These are phyloP conservation scores for Arothron firmamentum DNA, from an alignment of 2,113 vertebrate genomes.

Conservation along the genomic window DNA sequence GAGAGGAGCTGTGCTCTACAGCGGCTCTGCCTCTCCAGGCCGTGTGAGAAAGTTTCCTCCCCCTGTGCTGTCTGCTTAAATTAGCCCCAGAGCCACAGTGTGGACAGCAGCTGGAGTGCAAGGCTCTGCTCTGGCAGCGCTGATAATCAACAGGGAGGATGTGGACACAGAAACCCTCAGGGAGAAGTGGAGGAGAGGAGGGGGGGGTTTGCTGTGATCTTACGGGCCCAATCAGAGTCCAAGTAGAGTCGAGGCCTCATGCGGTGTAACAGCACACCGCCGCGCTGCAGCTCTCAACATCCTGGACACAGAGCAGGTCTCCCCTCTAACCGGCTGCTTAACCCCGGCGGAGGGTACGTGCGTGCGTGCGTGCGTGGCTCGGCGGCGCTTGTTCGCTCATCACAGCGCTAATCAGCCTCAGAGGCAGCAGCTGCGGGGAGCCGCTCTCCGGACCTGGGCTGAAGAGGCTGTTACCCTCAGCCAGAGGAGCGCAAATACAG, in stretches of 20 bases:
- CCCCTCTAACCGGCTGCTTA: conserved; percentile 68
- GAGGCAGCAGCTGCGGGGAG: conserved; percentile 74
- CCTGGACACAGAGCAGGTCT: conserved; percentile 76
- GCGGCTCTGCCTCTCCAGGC: conserved; percentile 26
- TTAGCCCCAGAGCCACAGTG: conserved; percentile 69
- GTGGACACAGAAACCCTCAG: conserved; percentile 70
- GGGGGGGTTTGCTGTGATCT: conserved; percentile 64
- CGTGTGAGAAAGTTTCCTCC: conserved; percentile 64
- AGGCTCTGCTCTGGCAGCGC: conserved; percentile 69
- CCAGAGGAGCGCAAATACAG: conserved; percentile 62
- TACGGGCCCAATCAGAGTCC: conserved; percentile 74
- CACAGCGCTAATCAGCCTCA: conserved; percentile 72
- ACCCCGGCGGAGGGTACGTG: conserved; percentile 57
- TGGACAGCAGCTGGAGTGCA: conserved; percentile 75
- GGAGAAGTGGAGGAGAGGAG: conserved; percentile 52
- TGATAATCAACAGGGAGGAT: conserved; percentile 78
- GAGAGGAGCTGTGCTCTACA: conserved; percentile 15
- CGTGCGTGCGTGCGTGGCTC: conserved; percentile 7
- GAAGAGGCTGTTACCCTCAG: conserved; percentile 68
- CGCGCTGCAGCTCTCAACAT: conserved; percentile 64
- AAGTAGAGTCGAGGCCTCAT: conserved; percentile 71
- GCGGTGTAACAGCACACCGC: conserved; percentile 71
- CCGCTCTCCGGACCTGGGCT: conserved; percentile 62
- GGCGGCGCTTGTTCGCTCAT: conserved; percentile 70
- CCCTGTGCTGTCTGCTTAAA: conserved; percentile 67